Conservation (phyloP, 2,888 invertebrate genomes). For the Tuta absoluta region DNA sequence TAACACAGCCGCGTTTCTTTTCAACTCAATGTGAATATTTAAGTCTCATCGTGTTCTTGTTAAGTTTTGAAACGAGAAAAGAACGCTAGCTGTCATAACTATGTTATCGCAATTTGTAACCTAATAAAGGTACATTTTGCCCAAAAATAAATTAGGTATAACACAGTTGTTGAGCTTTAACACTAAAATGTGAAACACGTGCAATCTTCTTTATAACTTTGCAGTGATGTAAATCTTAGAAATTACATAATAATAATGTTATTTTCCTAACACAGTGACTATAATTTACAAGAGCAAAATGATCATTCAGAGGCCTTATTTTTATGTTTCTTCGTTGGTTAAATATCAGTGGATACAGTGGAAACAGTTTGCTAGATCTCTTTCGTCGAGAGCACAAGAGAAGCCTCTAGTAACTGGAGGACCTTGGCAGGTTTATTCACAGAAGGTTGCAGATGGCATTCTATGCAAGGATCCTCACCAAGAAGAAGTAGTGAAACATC, state of each 20-base stretch:
- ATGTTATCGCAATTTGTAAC: slow-evolving; percentile 10
- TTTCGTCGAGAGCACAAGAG: slow-evolving; percentile 58
- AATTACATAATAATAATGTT: slow-evolving; percentile 53
- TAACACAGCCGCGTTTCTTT: no score
- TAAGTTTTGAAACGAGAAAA: background rate
- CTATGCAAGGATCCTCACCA: slow-evolving; percentile 87
- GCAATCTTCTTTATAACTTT: background rate
- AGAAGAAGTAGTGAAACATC: slow-evolving; percentile 83
- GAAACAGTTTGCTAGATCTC: slow-evolving; percentile 57
- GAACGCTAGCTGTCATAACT: background rate
- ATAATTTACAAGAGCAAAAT: slow-evolving; percentile 55
- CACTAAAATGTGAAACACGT: background rate
- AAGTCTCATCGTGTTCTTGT: background rate
- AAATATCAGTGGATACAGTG: slow-evolving; percentile 59
- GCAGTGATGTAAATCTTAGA: slow-evolving; percentile 29
- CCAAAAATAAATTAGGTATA: background rate
- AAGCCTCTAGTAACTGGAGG: slow-evolving; percentile 48
- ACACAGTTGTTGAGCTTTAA: background rate
- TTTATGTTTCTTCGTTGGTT: slow-evolving; percentile 50
- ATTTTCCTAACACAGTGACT: slow-evolving; percentile 39
- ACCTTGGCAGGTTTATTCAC: slow-evolving; percentile 79
- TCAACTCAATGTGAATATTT: background rate
- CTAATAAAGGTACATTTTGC: background rate
- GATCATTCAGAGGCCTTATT: slow-evolving; percentile 53
- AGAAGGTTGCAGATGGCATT: slow-evolving; percentile 82